A percentile compares a stretch with the other conserved stretches of the same genome.
Conservation (phyloP, 2,113 vertebrate species). For the Callorhinus ursinus region DNA sequence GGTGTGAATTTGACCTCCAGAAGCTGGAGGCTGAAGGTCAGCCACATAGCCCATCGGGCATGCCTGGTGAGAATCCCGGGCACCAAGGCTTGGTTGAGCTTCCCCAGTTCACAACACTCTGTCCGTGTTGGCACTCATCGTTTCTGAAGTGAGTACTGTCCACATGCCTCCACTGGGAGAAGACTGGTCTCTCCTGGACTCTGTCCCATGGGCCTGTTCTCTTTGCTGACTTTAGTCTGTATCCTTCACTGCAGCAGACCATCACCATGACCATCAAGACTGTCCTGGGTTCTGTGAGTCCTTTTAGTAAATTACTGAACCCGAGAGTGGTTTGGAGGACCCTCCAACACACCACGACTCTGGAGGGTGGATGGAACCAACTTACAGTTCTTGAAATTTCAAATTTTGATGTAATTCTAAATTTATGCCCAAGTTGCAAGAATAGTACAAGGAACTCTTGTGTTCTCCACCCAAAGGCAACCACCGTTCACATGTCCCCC, state of each 20-base stretch:
- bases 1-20: neutral
- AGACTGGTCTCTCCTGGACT: neutral
- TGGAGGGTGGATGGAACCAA: neutral
- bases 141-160: neutral
- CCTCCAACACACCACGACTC: neutral
- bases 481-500: neutral
- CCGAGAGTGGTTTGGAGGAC: neutral
- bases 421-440: neutral
- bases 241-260: neutral
- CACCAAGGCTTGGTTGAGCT: neutral
- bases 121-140: neutral
- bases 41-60: neutral
- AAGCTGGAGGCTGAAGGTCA: neutral
- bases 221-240: no score
- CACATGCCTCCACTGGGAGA: fast-evolving
- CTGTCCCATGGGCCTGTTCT: no score
- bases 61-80: neutral
- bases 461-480: neutral
- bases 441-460: neutral
- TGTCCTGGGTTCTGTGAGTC: neutral
- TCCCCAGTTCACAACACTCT: neutral
- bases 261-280: fast-evolving
- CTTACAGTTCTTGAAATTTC: neutral
- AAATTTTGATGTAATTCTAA: neutral
- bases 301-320: fast-evolving